phyloP scores from a whole-genome alignment of 2,888 invertebrate species.

The Zelleria hepariella region DNA sequence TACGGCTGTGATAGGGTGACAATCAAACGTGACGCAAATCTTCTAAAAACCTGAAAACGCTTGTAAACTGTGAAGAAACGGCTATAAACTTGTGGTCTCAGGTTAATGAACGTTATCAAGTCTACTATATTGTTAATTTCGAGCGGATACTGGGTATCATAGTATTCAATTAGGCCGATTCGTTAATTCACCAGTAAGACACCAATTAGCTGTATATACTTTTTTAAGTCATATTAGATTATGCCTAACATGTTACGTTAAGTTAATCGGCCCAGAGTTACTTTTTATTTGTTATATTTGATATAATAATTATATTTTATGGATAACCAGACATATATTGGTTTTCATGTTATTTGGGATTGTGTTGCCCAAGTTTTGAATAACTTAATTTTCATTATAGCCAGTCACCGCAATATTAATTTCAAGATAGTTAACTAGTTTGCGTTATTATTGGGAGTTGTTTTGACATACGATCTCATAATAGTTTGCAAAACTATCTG shows the following conservation, averaged over 20 bases:
- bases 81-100: slow-evolving; percentile 65
- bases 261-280: slow-evolving; percentile 58
- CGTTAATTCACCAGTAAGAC: slow-evolving; percentile 58
- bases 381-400: slow-evolving; percentile 28
- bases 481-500: neutral
- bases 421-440: neutral
- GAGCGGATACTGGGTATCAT: slow-evolving; percentile 39
- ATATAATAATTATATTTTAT: slow-evolving; percentile 6
- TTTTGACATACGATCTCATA: neutral
- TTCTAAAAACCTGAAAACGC: slow-evolving; percentile 50
- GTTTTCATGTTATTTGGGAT: slow-evolving; percentile 25
- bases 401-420: slow-evolving; percentile 53
- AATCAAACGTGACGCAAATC: slow-evolving; percentile 34
- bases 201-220: slow-evolving; percentile 47
- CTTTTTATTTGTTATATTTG: slow-evolving; percentile 21
- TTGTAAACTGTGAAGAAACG: slow-evolving; percentile 46
- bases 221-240: slow-evolving; percentile 22
- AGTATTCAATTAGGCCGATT: slow-evolving; percentile 44
- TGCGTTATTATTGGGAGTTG: neutral
- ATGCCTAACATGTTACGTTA: slow-evolving; percentile 32
- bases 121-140: slow-evolving; percentile 59
- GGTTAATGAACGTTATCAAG: slow-evolving; percentile 63
- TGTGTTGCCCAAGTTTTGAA: neutral
- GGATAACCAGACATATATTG: slow-evolving; percentile 51
- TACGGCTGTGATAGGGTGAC: slow-evolving; percentile 20